Percentiles rank a stretch among this genome's conserved stretches.
These are phyloP conservation scores for Drosophila histrio DNA, from an alignment of 2,888 invertebrate species.

Conservation along the genomic window DNA sequence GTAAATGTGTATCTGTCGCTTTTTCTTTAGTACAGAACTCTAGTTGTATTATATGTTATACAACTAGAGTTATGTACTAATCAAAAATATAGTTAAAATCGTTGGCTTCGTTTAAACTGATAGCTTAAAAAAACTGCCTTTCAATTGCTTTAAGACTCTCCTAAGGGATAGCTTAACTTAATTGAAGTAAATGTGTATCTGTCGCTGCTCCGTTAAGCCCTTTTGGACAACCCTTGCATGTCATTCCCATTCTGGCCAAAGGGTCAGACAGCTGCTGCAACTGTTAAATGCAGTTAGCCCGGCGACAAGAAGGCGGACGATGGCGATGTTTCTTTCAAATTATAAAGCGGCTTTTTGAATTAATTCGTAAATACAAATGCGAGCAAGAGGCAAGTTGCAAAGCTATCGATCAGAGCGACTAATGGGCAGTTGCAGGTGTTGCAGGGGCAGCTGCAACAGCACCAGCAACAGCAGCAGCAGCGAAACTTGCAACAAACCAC, in stretches of 20 bases:
- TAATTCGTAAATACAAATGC: conserved; percentile 19
- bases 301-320: conserved; percentile 13
- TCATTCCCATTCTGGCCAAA: neutral
- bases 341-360: conserved; percentile 70
- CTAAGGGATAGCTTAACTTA: conserved; percentile 8
- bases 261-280: conserved; percentile 40
- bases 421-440: conserved; percentile 62
- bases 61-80: too few relatives aligned
- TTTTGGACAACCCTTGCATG: conserved; percentile 46
- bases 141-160: neutral
- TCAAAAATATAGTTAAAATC: too few relatives aligned
- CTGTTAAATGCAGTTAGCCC: conserved; percentile 70
- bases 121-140: neutral
- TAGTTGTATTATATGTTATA: too few relatives aligned
- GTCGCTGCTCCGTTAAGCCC: conserved; percentile 1
- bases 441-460: conserved; percentile 33
- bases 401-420: conserved; percentile 65
- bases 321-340: conserved; percentile 53
- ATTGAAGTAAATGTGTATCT: conserved; percentile 9
- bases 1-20: conserved; percentile 6
- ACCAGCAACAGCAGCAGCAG: conserved; percentile 32
- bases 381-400: conserved; percentile 14
- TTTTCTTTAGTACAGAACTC: too few relatives aligned
- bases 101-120: too few relatives aligned
- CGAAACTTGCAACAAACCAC: conserved; percentile 43